Conservation (phyloP, 2,113 vertebrate genomes). For the Heterotilapia buettikoferi region DNA sequence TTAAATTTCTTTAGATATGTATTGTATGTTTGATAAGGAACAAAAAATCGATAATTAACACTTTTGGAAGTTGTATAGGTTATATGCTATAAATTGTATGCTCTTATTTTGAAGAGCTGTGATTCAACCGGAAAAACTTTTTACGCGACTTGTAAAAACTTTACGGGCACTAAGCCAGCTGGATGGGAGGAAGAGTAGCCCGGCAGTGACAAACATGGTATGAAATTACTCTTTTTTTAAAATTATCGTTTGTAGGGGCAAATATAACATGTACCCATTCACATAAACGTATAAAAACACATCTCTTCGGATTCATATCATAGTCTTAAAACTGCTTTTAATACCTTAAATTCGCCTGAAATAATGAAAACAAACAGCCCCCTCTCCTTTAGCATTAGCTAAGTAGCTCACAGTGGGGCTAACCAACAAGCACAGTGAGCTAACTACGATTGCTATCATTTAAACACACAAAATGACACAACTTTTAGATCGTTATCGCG, state of each 20-base stretch:
- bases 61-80: accelerated
- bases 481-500: background rate
- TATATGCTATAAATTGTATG: background rate
- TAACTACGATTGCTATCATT: slow-evolving; percentile 1
- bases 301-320: accelerated
- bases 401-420: slow-evolving; percentile 21
- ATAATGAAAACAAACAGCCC: slow-evolving; percentile 5
- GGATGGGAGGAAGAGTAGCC: slow-evolving; percentile 71
- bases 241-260: background rate
- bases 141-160: background rate
- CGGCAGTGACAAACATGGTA: slow-evolving; percentile 77
- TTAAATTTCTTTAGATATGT: background rate
- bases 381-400: slow-evolving; percentile 38
- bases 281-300: background rate
- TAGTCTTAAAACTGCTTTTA: background rate
- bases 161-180: slow-evolving; percentile 50
- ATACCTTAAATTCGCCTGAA: background rate
- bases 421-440: slow-evolving; percentile 11
- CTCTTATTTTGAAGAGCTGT: slow-evolving; percentile 28
- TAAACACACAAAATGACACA: background rate
- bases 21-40: accelerated
- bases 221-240: slow-evolving; percentile 11
- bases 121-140: background rate
- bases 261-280: background rate
- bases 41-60: accelerated